Base-by-base conservation (phyloP, 2,888 invertebrate genomes). In the Xylocampa areola region DNA sequence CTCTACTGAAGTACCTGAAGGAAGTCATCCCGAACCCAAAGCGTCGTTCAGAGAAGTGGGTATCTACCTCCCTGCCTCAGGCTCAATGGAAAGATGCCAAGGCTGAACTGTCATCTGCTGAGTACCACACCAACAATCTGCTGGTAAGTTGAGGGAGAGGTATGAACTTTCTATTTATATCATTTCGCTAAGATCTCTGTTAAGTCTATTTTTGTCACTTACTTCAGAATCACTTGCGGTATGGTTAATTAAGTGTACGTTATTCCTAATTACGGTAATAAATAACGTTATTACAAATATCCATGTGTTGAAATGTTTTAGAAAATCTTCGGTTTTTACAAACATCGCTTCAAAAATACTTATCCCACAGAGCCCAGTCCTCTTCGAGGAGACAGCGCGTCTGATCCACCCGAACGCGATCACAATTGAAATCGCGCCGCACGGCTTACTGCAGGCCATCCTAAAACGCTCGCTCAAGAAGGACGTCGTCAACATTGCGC, bases 401-500 rank as follows among this genome's bases (percentile, higher is more conserved):
- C 95, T 97, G 75, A 96, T 98, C 71, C 98, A 97, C 1, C 94
- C 95, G 41, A 96, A 98, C 81, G 97, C 98, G 0, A 95, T 98
- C 53, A 95, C 96, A 4, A 96, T 98, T 63, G 98, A 98, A 88
- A 96, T 98, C 49, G 98, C 98, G 0, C 98, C 98, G 0, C 98
- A 98, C 76, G 97, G 97, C 5, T 94, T 98, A 0, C 95, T 98
- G 25, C 98, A 98, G 83, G 97, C 98, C 0, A 97, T 98, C 77
- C 92, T 98, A 5, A 96, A 97, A 63, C 94, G 97, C 33, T 97
- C 97, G 0, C 88, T 98, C 35, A 94, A 94, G 73, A 90, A 96
- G 47, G 95, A 95, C n/a, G 96, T 96, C 62, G 94, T 95, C 19
- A 97, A 97, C 81, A 93, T 98, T 32, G 94, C 97, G 0, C 91